phyloP scores from a whole-genome alignment of 2,113 vertebrate species.

The Thunnus maccoyii region DNA sequence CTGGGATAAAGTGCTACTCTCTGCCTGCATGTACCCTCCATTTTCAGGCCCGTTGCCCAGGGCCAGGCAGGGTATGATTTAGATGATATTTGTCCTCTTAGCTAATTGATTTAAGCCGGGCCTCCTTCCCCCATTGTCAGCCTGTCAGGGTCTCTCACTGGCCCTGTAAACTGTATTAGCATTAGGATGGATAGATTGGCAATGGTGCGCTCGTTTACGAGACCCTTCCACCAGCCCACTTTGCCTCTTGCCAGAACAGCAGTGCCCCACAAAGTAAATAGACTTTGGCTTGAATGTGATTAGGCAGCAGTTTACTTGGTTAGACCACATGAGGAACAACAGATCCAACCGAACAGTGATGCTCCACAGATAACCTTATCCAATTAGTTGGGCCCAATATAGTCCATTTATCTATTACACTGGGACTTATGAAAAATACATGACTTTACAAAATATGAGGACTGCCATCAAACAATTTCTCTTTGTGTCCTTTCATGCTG shows the following conservation, averaged over 20 bases:
- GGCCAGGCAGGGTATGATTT: constrained; percentile 71
- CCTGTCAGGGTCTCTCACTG: constrained; percentile 73
- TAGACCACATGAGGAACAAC: constrained; percentile 78
- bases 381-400: constrained; percentile 75
- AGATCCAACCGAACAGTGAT: constrained; percentile 76
- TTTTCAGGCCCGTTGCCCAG: constrained; percentile 45
- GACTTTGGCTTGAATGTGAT: constrained; percentile 79
- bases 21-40: constrained; percentile 28
- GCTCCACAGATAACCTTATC: constrained; percentile 83
- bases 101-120: constrained; percentile 83
- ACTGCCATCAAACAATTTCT: not conserved
- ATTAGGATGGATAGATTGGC: constrained; percentile 67
- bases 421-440: constrained; percentile 60
- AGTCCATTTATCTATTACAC: constrained; percentile 79
- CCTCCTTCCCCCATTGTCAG: constrained; percentile 75
- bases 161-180: constrained; percentile 79
- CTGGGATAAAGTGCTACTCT: constrained; percentile 55
- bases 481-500: not conserved
- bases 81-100: constrained; percentile 83
- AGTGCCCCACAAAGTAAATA: constrained; percentile 76
- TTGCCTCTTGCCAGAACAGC: constrained; percentile 69
- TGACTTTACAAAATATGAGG: constrained; percentile 27
- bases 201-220: constrained; percentile 62
- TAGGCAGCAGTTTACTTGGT: constrained; percentile 80
- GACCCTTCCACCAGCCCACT: constrained; percentile 59